These are phyloP conservation scores for Octopus sinensis DNA, from an alignment of 1,140 invertebrate species.

Conservation along the genomic window DNA sequence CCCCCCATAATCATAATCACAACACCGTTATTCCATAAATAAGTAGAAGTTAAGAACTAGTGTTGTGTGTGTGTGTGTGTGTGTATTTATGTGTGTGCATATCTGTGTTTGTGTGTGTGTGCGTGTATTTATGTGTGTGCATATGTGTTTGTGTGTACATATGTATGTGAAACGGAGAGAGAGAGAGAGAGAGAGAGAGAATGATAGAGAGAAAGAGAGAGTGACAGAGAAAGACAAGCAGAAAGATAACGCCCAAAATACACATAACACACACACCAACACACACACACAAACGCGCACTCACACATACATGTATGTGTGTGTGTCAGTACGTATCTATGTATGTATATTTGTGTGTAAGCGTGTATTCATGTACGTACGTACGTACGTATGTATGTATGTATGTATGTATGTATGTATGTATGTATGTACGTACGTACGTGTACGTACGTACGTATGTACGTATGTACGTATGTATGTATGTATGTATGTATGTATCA, in stretches of 20 bases:
- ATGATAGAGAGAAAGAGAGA: neutral
- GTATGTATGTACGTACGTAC: neutral
- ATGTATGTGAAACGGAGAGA: neutral
- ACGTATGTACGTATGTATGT: neutral
- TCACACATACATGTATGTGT: slow-evolving; percentile 9
- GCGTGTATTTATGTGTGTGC: neutral
- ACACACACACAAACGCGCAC: slow-evolving; percentile 13
- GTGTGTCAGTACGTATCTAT: slow-evolving; percentile 5
- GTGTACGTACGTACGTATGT: too few species aligned
- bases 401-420: slow-evolving; percentile 13
- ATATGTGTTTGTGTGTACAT: neutral
- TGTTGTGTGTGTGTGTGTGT: too few species aligned
- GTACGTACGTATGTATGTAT: slow-evolving; percentile 13
- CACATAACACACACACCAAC: neutral
- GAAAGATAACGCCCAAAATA: neutral
- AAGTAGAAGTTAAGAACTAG: too few species aligned
- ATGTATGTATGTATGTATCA: too few species aligned
- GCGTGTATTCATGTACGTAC: slow-evolving; percentile 15
- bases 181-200: neutral
- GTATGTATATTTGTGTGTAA: slow-evolving; percentile 8
- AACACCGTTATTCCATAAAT: too few species aligned
- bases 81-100: neutral
- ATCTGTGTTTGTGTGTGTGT: neutral
- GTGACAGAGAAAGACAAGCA: neutral
- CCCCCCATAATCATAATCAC: too few species aligned